These are phyloP conservation scores for Junonia oenone DNA, from an alignment of 2,888 invertebrate species.

Conservation along the genomic window DNA sequence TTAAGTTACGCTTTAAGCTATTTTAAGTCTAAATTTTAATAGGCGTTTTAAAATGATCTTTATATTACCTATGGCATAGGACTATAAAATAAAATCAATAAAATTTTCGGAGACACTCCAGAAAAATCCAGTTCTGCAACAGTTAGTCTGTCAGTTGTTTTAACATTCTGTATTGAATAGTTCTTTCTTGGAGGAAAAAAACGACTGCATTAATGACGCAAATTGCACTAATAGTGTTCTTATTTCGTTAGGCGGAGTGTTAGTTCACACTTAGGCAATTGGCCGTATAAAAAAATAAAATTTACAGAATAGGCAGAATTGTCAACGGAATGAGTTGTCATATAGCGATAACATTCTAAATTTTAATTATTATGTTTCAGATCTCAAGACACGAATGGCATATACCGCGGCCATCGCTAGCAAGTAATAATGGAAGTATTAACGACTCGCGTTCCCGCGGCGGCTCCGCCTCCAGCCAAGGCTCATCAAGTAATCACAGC, in stretches of 20 bases:
- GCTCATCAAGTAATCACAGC: slow-evolving; percentile 84
- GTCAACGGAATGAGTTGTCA: not conserved
- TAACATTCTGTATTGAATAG: slow-evolving; percentile 9
- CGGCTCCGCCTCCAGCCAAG: slow-evolving; percentile 83
- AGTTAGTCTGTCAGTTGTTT: slow-evolving; percentile 1
- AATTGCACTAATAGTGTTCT: slow-evolving; percentile 13
- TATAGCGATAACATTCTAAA: not conserved
- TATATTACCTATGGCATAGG: not conserved
- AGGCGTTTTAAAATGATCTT: slow-evolving; percentile 5
- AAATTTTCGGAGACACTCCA: too few species aligned
- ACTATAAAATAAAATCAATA: too few species aligned
- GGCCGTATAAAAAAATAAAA: too few species aligned
- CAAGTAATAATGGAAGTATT: slow-evolving; percentile 57
- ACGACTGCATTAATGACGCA: slow-evolving; percentile 9
- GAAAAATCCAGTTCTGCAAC: slow-evolving; percentile 12
- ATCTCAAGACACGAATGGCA: slow-evolving; percentile 82
- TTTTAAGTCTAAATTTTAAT: not conserved
- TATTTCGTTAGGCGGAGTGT: slow-evolving; percentile 11
- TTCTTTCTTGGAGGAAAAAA: slow-evolving; percentile 10
- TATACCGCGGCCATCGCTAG: slow-evolving; percentile 90
- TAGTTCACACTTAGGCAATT: slow-evolving; percentile 16
- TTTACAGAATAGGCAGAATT: not conserved
- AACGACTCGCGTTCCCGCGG: slow-evolving; percentile 65
- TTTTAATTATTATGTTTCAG: slow-evolving; percentile 37
- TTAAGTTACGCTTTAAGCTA: not conserved